A percentile compares a stretch with the other conserved stretches of the same genome.
These are phyloP conservation scores for Bubo bubo DNA, from an alignment of 2,113 vertebrate species.

Conservation along the genomic window DNA sequence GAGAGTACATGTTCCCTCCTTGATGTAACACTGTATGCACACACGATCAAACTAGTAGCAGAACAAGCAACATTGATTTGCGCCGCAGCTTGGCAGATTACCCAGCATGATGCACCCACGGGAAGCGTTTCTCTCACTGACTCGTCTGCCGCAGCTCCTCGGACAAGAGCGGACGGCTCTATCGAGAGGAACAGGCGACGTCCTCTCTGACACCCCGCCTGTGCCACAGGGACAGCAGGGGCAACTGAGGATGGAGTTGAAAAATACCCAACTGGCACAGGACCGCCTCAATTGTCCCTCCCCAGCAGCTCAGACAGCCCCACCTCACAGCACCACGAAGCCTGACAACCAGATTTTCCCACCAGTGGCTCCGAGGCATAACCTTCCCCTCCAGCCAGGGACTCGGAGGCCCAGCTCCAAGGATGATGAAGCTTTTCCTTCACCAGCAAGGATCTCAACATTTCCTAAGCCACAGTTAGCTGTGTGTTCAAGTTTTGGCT, in stretches of 20 bases:
- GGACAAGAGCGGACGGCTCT: not conserved
- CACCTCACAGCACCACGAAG: not conserved
- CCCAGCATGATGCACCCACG: not conserved
- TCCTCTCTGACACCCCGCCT: not conserved
- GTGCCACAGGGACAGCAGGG: not conserved
- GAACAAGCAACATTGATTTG: not conserved
- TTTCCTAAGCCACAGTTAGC: not conserved
- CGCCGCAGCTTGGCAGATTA: not conserved
- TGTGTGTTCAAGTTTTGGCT: not conserved
- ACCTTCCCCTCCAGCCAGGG: not conserved
- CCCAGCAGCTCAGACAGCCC: not conserved
- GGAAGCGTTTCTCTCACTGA: not conserved
- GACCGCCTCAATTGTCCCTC: not conserved
- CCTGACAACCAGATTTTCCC: not conserved
- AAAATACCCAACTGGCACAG: not conserved
- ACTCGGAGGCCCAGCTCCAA: not conserved
- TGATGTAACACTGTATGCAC: not conserved
- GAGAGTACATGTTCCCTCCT: not conserved
- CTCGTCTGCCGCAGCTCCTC: not conserved
- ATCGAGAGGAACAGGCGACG: rapidly evolving
- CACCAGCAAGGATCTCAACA: not conserved
- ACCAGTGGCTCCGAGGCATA: not conserved
- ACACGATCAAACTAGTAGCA: not conserved
- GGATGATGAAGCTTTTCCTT: not conserved
- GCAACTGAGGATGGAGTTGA: not conserved